phyloP scores from a whole-genome alignment of 2,113 vertebrate genomes.

The Eonycteris spelaea region DNA sequence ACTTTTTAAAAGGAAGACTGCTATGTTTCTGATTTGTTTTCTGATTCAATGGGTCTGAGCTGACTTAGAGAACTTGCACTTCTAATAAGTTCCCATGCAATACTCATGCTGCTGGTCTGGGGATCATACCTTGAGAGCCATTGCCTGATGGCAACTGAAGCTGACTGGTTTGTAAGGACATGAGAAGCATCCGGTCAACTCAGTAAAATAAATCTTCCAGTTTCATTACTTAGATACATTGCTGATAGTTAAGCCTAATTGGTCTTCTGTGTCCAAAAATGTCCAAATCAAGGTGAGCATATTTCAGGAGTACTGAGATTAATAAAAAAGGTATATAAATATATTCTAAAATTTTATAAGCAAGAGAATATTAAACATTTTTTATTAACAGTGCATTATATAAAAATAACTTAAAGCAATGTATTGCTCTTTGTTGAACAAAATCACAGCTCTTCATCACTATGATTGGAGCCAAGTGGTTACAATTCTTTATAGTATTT shows the following conservation, averaged over 20 bases:
- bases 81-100: neutral
- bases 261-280: neutral
- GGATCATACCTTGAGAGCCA: neutral
- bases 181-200: neutral
- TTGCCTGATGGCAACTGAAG: neutral
- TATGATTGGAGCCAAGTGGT: neutral
- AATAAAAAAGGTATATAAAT: neutral
- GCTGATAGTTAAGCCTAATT: neutral
- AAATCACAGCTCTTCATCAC: neutral
- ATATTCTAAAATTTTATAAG: neutral
- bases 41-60: neutral
- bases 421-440: neutral
- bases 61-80: neutral
- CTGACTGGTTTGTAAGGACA: neutral
- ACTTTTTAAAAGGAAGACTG: neutral
- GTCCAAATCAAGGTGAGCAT: neutral
- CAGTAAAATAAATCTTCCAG: neutral
- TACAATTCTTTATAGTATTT: neutral
- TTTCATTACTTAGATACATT: neutral
- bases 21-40: neutral
- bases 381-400: neutral
- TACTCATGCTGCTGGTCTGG: neutral
- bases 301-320: neutral
- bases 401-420: neutral
- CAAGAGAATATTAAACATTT: slow-evolving; percentile 2